Base-by-base conservation (phyloP, 2,888 invertebrate species). In the Drosophila flavopinicola region DNA sequence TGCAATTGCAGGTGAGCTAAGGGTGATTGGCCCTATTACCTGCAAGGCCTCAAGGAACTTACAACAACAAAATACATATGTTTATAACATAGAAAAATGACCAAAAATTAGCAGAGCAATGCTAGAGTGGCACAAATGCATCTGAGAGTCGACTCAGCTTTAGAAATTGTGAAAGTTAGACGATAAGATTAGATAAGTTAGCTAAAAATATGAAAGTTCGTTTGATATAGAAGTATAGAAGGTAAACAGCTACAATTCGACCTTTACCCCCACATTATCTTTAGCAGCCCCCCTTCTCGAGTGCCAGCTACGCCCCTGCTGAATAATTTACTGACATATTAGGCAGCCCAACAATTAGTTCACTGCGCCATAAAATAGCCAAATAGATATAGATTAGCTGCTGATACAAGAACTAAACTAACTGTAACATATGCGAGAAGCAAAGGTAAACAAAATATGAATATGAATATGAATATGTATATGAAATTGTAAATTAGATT, bases 401-500 rank as follows among this genome's bases (percentile, higher is more conserved):
- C n/a, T n/a, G 15, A 6, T 9, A 39, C 15, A 17, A 44, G 6
- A 23, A 13, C 25, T 51, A 39, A 11, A 25, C 23, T 24, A 20
- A 44, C 33, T 37, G 24, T 13, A 68, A 57, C 41, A 44, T 38
- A 44, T 49, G 52, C 48, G 37, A n/a, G 42, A 33, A 37, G 35
- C 48, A 64, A 32, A 54, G 59, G 66, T 73, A 66, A 78, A 75
- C 71, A 49, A 53, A 66, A 59, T 79, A 78, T 68, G 66, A 78
- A 75, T 67, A 20, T 20, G 20, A 66, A 59, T 79, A 78, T 70
- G 66, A 78, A 75, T 67, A 20, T 20, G 20, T 64, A 59, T 79
- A 78, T 70, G 66, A 78, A 75, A 66, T 74, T 61, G 66, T 32
- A 67, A 82, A 74, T 74, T 54, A 71, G 75, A 74, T 79, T 59